Conservation (phyloP, 2,113 vertebrate genomes). For the Cebidichthys violaceus region DNA sequence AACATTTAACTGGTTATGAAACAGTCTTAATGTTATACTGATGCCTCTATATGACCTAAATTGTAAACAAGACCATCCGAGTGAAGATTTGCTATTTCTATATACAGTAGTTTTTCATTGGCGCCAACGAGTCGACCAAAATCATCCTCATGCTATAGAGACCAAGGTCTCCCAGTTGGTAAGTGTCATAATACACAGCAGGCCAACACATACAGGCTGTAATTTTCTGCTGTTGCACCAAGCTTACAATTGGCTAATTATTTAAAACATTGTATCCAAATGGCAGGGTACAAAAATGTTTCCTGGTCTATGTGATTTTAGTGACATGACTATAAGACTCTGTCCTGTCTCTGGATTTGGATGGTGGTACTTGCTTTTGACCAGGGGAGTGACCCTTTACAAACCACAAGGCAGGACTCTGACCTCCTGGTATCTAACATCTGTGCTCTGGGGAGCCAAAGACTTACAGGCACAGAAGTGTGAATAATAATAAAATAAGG, state of each 20-base stretch:
- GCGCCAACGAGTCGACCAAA: too few species aligned
- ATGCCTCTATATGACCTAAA: too few species aligned
- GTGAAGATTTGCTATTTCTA: too few species aligned
- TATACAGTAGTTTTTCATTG: too few species aligned
- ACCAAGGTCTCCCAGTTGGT: constrained; percentile 29
- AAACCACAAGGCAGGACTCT: background rate
- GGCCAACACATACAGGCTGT: background rate
- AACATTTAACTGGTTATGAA: too few species aligned
- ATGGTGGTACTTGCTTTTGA: background rate
- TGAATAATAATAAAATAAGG: background rate
- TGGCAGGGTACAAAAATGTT: background rate
- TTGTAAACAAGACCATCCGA: too few species aligned
- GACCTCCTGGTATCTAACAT: background rate
- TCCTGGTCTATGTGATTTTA: background rate
- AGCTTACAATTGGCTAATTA: background rate
- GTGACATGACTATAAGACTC: background rate
- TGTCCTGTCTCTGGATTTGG: background rate
- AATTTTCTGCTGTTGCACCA: background rate
- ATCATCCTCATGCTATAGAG: background rate
- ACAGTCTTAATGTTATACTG: too few species aligned
- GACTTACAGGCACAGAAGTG: background rate
- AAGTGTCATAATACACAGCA: background rate
- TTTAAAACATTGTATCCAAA: too few species aligned
- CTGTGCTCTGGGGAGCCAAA: constrained; percentile 6
- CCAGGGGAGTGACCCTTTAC: background rate